phyloP scores from a whole-genome alignment of 1,140 invertebrate species.

The Globodera ellingtonae region DNA sequence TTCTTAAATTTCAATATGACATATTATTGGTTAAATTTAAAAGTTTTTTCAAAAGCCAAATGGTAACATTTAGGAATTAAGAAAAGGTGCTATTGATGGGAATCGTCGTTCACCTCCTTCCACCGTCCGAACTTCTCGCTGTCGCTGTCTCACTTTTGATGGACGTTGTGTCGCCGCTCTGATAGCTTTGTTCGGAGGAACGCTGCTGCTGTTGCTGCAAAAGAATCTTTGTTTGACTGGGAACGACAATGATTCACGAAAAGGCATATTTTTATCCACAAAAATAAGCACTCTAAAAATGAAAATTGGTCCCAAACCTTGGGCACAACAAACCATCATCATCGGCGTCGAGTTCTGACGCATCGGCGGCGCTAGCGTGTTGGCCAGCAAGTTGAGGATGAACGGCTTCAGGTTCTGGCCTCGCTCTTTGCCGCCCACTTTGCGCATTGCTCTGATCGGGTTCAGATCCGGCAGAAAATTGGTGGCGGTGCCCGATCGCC shows the following conservation, averaged over 20 bases:
- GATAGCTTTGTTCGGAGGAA: not conserved
- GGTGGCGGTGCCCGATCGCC: not conserved
- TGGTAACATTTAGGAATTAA: too few species aligned
- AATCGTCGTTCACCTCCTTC: not conserved
- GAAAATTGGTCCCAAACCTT: not conserved
- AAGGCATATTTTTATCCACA: not conserved
- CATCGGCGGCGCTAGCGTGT: slow-evolving; percentile 31
- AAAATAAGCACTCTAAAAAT: not conserved
- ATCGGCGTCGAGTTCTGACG: not conserved
- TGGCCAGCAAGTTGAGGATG: slow-evolving; percentile 46
- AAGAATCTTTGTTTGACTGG: not conserved
- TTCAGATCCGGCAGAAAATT: slow-evolving; percentile 35
- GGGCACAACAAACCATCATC: not conserved
- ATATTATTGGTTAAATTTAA: too few species aligned
- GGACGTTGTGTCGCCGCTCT: not conserved
- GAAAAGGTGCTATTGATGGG: not conserved
- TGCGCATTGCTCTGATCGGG: slow-evolving; percentile 43
- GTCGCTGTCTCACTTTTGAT: not conserved
- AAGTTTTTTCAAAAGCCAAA: too few species aligned
- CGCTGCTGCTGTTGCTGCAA: not conserved
- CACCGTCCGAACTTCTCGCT: not conserved
- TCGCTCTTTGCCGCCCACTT: slow-evolving; percentile 38
- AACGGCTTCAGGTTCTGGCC: slow-evolving; percentile 50
- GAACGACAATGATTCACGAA: not conserved
- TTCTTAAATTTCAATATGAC: too few species aligned